These are phyloP conservation scores for Drosophila ezoana DNA, from an alignment of 2,888 invertebrate species.

Conservation along the genomic window DNA sequence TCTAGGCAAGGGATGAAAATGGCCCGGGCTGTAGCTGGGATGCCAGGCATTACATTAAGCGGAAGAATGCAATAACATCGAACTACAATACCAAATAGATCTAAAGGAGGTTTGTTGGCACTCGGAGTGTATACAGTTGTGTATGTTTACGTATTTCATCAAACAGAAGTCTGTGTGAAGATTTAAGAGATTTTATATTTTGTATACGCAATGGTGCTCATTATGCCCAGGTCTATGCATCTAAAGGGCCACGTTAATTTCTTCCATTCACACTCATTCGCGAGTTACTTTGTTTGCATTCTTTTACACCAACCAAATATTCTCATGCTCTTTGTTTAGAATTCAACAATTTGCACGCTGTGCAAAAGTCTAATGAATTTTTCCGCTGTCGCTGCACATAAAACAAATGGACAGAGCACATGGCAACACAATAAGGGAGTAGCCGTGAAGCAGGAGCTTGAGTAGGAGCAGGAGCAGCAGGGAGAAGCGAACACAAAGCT, in stretches of 20 bases:
- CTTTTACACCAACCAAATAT: slow-evolving; percentile 40
- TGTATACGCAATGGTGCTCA: slow-evolving; percentile 12
- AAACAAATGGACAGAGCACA: slow-evolving; percentile 59
- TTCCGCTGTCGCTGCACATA: slow-evolving; percentile 71
- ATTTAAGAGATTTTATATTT: background rate
- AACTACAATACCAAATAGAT: slow-evolving; percentile 34
- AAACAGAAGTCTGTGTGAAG: no score
- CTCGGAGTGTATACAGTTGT: background rate
- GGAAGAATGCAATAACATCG: slow-evolving; percentile 70
- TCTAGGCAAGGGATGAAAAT: slow-evolving; percentile 16
- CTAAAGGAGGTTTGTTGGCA: slow-evolving; percentile 23
- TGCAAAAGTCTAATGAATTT: slow-evolving; percentile 78
- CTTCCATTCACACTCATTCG: slow-evolving; percentile 26
- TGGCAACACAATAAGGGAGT: slow-evolving; percentile 46
- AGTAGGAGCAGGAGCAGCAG: background rate
- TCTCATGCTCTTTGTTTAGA: slow-evolving; percentile 62
- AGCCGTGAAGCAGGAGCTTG: slow-evolving; percentile 13
- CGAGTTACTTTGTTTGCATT: slow-evolving; percentile 23
- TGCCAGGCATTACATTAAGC: slow-evolving; percentile 57
- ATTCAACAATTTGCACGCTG: slow-evolving; percentile 62
- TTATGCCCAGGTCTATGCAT: slow-evolving; percentile 2
- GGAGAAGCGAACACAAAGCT: slow-evolving; percentile 34
- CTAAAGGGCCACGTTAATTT: slow-evolving; percentile 35
- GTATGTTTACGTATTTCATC: no score
- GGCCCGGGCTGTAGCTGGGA: slow-evolving; percentile 15